These are phyloP conservation scores for Melanerpes formicivorus DNA, from an alignment of 2,113 vertebrate species.

Conservation along the genomic window DNA sequence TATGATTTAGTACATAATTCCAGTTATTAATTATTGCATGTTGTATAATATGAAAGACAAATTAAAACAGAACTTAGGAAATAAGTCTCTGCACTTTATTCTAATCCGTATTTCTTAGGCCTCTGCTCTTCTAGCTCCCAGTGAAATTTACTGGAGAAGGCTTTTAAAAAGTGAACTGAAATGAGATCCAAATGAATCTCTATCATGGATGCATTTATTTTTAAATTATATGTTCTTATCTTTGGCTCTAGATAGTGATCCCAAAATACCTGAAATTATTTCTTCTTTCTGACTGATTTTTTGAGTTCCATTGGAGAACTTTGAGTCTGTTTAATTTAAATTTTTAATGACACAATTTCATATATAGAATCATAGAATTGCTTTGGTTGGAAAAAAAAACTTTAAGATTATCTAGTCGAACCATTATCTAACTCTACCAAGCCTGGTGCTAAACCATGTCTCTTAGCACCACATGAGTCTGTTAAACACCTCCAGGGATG, in stretches of 20 bases:
- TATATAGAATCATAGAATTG: no score
- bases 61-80: background rate
- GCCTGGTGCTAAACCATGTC: no score
- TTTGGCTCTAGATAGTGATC: background rate
- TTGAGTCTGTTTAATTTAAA: background rate
- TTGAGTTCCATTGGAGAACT: background rate
- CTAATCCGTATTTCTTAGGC: background rate
- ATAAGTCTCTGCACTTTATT: background rate
- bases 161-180: background rate
- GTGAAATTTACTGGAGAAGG: background rate
- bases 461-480: no score
- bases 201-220: background rate
- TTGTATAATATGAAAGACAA: background rate
- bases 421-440: no score
- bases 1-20: background rate
- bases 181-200: background rate
- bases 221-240: background rate
- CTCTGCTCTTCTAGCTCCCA: background rate
- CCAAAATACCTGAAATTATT: background rate
- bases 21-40: background rate
- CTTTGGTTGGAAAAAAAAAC: no score
- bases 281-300: background rate
- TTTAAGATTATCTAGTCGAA: no score
- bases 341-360: background rate
- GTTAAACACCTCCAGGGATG: no score